These are phyloP conservation scores for Umimayanthus kanabou DNA, from an alignment of 92 coral and sea anemone species.

Conservation along the genomic window DNA sequence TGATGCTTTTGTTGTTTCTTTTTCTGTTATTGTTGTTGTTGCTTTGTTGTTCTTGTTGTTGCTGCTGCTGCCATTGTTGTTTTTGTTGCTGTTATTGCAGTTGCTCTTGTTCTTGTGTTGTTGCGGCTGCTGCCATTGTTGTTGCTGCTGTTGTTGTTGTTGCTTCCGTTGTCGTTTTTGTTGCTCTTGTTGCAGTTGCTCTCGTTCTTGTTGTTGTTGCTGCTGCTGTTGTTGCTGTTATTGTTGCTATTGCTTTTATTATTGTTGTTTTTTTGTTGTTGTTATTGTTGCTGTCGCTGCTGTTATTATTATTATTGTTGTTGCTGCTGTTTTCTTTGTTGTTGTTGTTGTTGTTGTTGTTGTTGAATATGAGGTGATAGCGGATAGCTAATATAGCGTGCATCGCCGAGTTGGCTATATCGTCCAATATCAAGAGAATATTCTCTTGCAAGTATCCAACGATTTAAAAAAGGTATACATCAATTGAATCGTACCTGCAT, in stretches of 20 bases:
- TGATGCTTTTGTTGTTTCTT: neutral
- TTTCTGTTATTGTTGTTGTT: neutral
- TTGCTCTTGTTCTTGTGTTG: no score
- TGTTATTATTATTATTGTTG: neutral
- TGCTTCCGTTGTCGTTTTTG: neutral
- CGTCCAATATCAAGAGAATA: no score
- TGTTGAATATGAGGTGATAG: no score
- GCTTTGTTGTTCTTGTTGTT: neutral
- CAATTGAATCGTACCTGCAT: constrained; percentile 7
- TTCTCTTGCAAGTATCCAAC: no score
- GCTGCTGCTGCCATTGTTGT: neutral
- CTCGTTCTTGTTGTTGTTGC: neutral
- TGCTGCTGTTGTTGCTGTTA: neutral
- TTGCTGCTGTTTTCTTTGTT: neutral
- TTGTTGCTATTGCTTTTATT: neutral
- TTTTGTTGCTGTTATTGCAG: neutral
- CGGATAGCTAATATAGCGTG: neutral
- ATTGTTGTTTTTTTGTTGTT: neutral
- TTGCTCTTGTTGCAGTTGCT: neutral
- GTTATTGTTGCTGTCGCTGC: neutral
- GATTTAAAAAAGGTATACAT: no score
- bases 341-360: neutral
- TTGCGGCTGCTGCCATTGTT: neutral
- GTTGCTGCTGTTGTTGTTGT: no score
- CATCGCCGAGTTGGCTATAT: neutral